A percentile compares a stretch with the other conserved stretches of the same genome.
Conservation (phyloP, 30 jellyfish, hydroid and myxozoan species). For the Chrysaora quinquecirrha region DNA sequence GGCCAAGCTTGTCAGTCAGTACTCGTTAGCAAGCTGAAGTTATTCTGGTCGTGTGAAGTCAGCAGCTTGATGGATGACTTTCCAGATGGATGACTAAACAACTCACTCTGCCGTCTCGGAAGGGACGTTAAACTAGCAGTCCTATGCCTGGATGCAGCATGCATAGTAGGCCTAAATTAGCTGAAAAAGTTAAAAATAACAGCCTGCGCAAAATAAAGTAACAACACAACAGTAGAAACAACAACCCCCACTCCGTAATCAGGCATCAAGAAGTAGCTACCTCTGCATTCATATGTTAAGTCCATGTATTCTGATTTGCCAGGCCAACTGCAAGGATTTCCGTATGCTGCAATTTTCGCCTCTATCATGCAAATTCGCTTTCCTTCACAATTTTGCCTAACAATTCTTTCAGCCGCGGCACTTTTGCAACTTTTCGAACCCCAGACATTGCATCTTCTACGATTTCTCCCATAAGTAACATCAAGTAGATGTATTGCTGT, state of each 20-base stretch:
- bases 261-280: background rate
- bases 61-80: background rate
- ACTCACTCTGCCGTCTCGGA: too few species aligned
- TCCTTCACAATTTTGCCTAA: background rate
- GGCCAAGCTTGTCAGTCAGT: too few species aligned
- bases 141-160: too few species aligned
- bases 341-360: background rate
- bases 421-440: background rate
- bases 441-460: background rate
- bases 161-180: too few species aligned
- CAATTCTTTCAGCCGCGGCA: background rate
- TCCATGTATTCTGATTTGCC: background rate
- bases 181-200: too few species aligned
- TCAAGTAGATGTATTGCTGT: background rate
- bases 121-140: too few species aligned
- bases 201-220: too few species aligned
- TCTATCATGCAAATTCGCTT: background rate
- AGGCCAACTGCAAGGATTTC: background rate
- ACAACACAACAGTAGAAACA: background rate
- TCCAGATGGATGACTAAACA: background rate
- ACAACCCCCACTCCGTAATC: background rate
- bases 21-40: too few species aligned
- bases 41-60: background rate
- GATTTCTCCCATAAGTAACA: background rate
- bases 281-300: background rate